Conservation (phyloP, 2,113 vertebrate species). For the Leptosomus discolor region DNA sequence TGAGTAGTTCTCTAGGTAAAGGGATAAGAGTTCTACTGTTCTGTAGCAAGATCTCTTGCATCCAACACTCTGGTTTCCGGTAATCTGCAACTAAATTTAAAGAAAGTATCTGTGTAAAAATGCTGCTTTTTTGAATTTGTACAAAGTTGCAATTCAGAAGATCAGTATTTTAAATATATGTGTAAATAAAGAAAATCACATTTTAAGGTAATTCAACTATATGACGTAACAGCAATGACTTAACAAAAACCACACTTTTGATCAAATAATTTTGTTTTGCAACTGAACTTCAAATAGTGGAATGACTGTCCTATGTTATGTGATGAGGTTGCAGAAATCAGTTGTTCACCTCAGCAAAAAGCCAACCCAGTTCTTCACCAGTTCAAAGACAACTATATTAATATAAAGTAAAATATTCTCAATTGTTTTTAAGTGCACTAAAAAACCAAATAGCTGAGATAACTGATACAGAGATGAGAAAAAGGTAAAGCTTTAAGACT, state of each 20-base stretch:
- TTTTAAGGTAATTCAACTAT: not conserved
- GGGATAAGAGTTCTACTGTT: not conserved
- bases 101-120: not conserved
- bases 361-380: not conserved
- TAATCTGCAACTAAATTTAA: not conserved
- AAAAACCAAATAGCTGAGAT: not conserved
- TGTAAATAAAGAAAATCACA: not conserved
- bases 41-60: not conserved
- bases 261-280: not conserved
- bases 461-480: not conserved
- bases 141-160: not conserved
- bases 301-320: not conserved
- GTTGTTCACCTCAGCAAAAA: not conserved
- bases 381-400: not conserved
- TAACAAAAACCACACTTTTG: not conserved
- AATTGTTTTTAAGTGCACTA: not conserved
- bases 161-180: not conserved
- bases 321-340: not conserved
- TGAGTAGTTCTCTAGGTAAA: not conserved
- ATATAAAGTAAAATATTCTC: not conserved
- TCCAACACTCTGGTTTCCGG: not conserved
- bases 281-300: not conserved
- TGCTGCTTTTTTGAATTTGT: not conserved
- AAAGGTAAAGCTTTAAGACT: not conserved
- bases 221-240: not conserved